Evolutionary conservation across 2,888 invertebrate genomes (phyloP).

Genomic region (Platycheirus rosarum): DNA sequence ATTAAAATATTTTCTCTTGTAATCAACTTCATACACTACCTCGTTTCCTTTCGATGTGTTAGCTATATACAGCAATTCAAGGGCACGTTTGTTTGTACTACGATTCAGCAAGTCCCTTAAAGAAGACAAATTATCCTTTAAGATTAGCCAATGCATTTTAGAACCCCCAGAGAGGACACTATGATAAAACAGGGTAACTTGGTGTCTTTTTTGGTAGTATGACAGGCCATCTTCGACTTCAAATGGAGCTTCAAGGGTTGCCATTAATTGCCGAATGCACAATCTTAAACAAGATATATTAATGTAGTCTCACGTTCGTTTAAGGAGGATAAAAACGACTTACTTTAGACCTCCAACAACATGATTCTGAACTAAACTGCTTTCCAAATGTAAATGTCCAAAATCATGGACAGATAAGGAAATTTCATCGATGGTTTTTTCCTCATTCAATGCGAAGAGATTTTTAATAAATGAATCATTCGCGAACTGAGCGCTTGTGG

Average conservation of each 20-base stretch:
- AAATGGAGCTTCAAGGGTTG: constrained; percentile 74
- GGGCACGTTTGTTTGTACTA: constrained; percentile 76
- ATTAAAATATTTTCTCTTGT: neutral
- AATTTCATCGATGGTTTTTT: constrained; percentile 70
- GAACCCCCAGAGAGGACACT: constrained; percentile 75
- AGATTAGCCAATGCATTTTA: constrained; percentile 62
- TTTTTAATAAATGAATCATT: constrained; percentile 78
- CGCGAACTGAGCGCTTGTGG: constrained; percentile 76
- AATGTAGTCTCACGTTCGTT: too few species aligned
- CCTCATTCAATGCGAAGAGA: constrained; percentile 75
- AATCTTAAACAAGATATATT: constrained; percentile 70
- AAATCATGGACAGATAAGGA: constrained; percentile 77
- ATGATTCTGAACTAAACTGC: constrained; percentile 74
- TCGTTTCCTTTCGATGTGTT: constrained; percentile 80
- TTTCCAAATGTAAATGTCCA: constrained; percentile 74
- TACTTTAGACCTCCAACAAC: constrained; percentile 79
- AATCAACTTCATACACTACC: constrained; percentile 62
- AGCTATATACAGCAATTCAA: constrained; percentile 79
- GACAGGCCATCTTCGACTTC: constrained; percentile 62
- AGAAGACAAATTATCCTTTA: constrained; percentile 72
- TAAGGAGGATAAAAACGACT: constrained; percentile 9
- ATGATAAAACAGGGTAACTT: constrained; percentile 79
- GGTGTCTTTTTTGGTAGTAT: constrained; percentile 76
- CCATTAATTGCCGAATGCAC: constrained; percentile 78
- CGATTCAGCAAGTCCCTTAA: constrained; percentile 77